Conservation (phyloP, 1,140 invertebrate genomes). For the Hirudo medicinalis region DNA sequence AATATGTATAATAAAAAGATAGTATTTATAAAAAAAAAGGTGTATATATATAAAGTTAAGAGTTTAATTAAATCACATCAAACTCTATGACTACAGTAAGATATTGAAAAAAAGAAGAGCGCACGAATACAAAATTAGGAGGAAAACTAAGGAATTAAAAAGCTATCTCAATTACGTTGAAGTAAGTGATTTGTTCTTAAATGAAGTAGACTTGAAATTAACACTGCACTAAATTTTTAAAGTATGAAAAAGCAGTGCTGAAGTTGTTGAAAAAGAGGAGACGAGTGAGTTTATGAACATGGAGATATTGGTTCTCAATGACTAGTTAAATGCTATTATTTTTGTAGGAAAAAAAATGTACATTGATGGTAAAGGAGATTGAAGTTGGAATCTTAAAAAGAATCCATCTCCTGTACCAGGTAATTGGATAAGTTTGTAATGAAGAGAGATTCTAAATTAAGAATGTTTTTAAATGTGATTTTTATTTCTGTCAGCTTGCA, state of each 20-base stretch:
- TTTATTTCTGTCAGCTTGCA: slow-evolving; percentile 4
- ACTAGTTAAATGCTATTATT: neutral
- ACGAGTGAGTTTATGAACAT: neutral
- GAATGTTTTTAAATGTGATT: neutral
- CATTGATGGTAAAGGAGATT: slow-evolving; percentile 3
- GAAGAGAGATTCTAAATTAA: neutral
- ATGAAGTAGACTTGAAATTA: neutral
- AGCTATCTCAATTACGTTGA: neutral
- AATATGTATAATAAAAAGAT: neutral
- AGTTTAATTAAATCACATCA: neutral
- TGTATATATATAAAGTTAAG: neutral
- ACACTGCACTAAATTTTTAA: neutral
- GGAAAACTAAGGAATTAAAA: slow-evolving; percentile 7
- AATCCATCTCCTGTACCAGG: neutral
- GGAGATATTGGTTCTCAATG: neutral
- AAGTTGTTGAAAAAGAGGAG: neutral
- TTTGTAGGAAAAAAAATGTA: neutral
- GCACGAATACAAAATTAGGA: slow-evolving; percentile 3
- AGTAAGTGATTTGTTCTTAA: neutral
- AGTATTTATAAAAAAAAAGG: too few species aligned
- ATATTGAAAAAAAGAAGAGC: slow-evolving; percentile 12
- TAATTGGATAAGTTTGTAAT: neutral
- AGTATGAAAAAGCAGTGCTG: slow-evolving; percentile 4
- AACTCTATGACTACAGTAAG: neutral
- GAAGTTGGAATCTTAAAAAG: slow-evolving; percentile 10